Base-by-base conservation (phyloP, 2,797 vertebrate genomes). In the Bucorvus abyssinicus region DNA sequence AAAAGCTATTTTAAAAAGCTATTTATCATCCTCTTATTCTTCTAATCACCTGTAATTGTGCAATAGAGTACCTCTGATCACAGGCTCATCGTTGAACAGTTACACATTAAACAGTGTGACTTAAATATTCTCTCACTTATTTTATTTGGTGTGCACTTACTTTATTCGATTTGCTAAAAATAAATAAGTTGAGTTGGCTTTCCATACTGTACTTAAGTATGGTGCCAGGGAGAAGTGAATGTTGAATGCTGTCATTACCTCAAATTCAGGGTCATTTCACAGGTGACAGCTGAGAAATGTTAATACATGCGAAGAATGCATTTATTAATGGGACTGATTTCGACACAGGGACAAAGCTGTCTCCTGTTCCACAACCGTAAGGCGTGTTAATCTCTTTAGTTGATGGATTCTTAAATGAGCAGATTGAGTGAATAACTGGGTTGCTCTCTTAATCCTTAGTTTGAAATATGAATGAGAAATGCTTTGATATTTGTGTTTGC, bases 361-460 rank as follows among this genome's bases (percentile, higher is more conserved):
- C 94, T 95, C 73, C 85, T 95, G 93, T 97, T 97, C 95, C 89
- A 93, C 96, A 96, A 93, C 95, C 94, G 93, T 90, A 96, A 97
- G 86, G 94, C 93, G 32, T 67, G 81, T 87, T 98, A 97, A 98
- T 97, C 96, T 97, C 87, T 95, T 95, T 96, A 94, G 91, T 55
- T 97, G 96, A 97, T 96, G 90, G 81, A 95, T 97, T 97, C 91
- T 95, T 97, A 97, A 97, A 92, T 97, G 91, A 96, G 82, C 93
- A 96, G 95, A 97, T 95, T 98, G 92, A 63, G 94, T 96, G 96
- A 98, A 94, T 97, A 98, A 97, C 96, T 97, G 93, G 90, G 92
- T 90, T 97, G 88, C 88, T 97, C n/a, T 97, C 53, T 91, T 97
- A 97, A 98, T 97, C 95, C 88, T 97, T 95, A 89, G 84, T 89